Percentiles rank a stretch among this genome's conserved stretches.
Evolutionary conservation across 2,113 vertebrate genomes (phyloP).

Genomic region (Columbina picui): DNA sequence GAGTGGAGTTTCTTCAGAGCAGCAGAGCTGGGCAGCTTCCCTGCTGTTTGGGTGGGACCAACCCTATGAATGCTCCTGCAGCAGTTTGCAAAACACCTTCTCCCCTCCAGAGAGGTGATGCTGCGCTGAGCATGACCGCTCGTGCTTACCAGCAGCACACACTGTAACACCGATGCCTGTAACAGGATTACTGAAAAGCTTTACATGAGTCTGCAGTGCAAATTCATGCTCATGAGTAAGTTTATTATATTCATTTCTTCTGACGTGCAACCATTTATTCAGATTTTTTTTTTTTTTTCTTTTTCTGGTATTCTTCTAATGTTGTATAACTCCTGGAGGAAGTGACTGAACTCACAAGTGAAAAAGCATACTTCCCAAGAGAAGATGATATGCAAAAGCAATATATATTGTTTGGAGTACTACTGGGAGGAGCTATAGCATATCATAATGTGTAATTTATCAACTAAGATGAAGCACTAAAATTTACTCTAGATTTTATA

Average conservation of each 20-base stretch:
- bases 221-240: not conserved
- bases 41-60: not conserved
- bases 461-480: not conserved
- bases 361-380: not conserved
- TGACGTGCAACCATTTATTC: not conserved
- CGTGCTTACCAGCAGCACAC: fast-evolving
- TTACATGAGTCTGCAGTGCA: not conserved
- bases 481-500: not conserved
- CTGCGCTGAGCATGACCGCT: fast-evolving
- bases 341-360: not conserved
- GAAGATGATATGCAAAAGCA: not conserved
- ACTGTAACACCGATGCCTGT: not conserved
- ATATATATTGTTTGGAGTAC: not conserved
- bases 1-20: not conserved
- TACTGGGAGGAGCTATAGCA: not conserved
- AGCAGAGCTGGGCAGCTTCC: not conserved
- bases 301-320: not conserved
- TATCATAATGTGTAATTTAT: conserved; percentile 4
- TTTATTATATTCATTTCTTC: not conserved
- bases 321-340: not conserved
- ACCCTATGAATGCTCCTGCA: fast-evolving
- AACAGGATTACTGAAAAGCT: not conserved
- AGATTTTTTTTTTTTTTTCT: fast-evolving
- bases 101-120: not conserved
- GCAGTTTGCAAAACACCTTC: not conserved